Percentiles rank a stretch among this genome's conserved stretches.
Conservation (phyloP, 2,797 vertebrate species). For the Naso thynnoides region DNA sequence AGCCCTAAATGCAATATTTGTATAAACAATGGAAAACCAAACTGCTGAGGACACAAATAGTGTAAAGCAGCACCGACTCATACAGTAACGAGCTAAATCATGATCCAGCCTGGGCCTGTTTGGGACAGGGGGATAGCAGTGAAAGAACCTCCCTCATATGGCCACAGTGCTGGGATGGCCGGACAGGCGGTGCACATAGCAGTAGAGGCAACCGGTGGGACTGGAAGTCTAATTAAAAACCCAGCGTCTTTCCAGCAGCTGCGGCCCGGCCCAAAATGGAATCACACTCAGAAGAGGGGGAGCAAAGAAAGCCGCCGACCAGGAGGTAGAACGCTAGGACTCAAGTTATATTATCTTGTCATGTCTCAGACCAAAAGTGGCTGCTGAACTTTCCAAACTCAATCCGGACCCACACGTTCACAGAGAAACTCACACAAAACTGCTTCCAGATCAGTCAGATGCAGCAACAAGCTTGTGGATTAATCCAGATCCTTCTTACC, state of each 20-base stretch:
- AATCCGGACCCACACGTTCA: slow-evolving; percentile 10
- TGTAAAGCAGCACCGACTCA: not conserved
- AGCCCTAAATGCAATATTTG: not conserved
- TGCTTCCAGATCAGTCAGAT: slow-evolving; percentile 26
- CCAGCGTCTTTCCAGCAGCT: slow-evolving; percentile 83
- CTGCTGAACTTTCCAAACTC: slow-evolving; percentile 37
- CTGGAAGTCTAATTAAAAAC: slow-evolving; percentile 89
- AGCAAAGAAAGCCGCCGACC: slow-evolving; percentile 49
- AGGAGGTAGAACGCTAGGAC: slow-evolving; percentile 26
- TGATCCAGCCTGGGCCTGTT: slow-evolving; percentile 26
- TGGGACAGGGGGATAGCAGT: slow-evolving; percentile 23
- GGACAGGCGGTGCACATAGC: slow-evolving; percentile 52
- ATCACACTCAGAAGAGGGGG: slow-evolving; percentile 59
- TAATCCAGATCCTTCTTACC: slow-evolving; percentile 81
- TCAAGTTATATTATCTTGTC: slow-evolving; percentile 7
- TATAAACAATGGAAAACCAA: not conserved
- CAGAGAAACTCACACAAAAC: slow-evolving; percentile 21
- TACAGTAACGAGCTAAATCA: not conserved
- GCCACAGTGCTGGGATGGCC: slow-evolving; percentile 50
- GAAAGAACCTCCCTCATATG: slow-evolving; percentile 57
- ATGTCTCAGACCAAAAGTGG: slow-evolving; percentile 9
- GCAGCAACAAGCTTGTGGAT: slow-evolving; percentile 20
- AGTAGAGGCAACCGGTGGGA: slow-evolving; percentile 62
- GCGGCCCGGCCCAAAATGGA: slow-evolving; percentile 87
- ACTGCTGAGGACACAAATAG: not conserved